These are phyloP conservation scores for Dendrocopos noguchii DNA, from an alignment of 2,113 vertebrate genomes.

Conservation along the genomic window DNA sequence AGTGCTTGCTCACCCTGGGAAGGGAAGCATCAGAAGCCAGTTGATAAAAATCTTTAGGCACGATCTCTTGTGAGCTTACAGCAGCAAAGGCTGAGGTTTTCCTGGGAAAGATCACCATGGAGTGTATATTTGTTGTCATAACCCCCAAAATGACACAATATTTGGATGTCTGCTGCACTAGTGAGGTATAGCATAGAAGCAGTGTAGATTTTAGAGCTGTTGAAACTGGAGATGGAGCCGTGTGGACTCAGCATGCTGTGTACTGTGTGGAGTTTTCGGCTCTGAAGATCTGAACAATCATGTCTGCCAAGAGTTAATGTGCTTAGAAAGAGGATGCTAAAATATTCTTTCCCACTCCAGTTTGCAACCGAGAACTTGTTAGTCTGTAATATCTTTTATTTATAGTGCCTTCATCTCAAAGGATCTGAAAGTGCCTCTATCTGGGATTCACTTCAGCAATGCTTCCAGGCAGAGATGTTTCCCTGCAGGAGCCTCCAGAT, in stretches of 20 bases:
- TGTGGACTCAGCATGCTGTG: not conserved
- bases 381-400: constrained; percentile 55
- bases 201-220: not conserved
- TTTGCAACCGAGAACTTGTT: constrained; percentile 48
- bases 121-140: not conserved
- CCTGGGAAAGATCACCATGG: fast-evolving
- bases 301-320: constrained; percentile 38
- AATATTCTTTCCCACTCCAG: constrained; percentile 56
- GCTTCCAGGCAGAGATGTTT: not conserved
- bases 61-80: not conserved
- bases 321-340: constrained; percentile 51
- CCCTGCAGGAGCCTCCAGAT: not conserved
- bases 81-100: not conserved
- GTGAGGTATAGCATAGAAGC: fast-evolving
- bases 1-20: constrained; percentile 7
- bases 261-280: not conserved
- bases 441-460: not conserved
- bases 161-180: not conserved
- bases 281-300: not conserved
- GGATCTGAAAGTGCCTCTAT: not conserved
- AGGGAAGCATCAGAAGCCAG: not conserved
- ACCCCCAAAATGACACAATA: not conserved
- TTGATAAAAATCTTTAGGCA: constrained; percentile 10
- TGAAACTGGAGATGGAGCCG: not conserved
- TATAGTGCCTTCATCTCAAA: constrained; percentile 38